These are phyloP conservation scores for Neopipo cinnamomea DNA, from an alignment of 2,113 vertebrate species.

Conservation along the genomic window DNA sequence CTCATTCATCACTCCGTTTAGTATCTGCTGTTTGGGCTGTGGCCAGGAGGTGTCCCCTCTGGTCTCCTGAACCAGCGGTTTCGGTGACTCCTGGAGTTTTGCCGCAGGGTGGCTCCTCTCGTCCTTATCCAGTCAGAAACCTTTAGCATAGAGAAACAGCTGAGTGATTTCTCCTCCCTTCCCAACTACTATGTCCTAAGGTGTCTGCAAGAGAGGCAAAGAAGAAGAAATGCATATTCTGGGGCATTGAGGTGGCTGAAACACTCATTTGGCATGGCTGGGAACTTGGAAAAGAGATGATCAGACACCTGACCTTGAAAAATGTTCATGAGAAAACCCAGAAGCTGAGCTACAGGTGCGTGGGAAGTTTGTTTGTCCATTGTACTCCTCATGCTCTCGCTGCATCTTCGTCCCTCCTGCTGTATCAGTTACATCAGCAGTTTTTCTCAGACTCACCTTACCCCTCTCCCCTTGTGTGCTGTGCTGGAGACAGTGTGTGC, in stretches of 20 bases:
- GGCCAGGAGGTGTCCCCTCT: background rate
- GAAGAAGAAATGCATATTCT: conserved; percentile 70
- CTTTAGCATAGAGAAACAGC: background rate
- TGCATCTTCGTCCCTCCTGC: background rate
- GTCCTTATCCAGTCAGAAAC: background rate
- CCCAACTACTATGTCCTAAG: background rate
- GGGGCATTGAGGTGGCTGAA: conserved; percentile 82
- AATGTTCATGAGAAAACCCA: conserved; percentile 82
- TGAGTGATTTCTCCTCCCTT: background rate
- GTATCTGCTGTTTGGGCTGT: background rate
- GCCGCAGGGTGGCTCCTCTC: background rate
- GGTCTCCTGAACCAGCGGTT: background rate
- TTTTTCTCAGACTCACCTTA: background rate
- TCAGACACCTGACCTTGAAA: conserved; percentile 82
- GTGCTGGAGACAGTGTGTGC: background rate
- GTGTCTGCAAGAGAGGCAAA: background rate
- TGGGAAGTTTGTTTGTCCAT: background rate
- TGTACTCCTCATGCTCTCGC: background rate
- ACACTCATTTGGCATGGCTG: conserved; percentile 86
- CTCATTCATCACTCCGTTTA: background rate
- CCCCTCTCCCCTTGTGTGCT: background rate
- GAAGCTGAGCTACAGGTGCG: conserved; percentile 85
- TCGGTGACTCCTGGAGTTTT: background rate
- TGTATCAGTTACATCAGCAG: background rate
- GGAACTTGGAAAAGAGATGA: conserved; percentile 80